A percentile compares a stretch with the other conserved stretches of the same genome.
These are phyloP conservation scores for Cyprinus carpio DNA, from an alignment of 2,113 vertebrate genomes.

Conservation along the genomic window DNA sequence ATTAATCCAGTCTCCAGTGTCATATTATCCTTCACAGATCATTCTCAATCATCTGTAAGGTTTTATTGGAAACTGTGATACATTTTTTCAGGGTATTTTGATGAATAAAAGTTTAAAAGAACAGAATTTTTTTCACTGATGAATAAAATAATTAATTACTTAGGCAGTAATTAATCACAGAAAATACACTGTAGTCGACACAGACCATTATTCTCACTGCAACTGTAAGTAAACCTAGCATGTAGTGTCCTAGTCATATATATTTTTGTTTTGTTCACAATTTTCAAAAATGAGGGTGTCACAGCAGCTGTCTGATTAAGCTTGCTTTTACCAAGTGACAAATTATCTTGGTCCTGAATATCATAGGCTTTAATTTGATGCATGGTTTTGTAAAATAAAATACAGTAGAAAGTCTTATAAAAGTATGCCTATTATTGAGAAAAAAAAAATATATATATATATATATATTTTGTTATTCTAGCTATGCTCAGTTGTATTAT, in stretches of 20 bases:
- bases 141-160: neutral
- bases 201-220: neutral
- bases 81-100: neutral
- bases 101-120: neutral
- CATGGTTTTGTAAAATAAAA: neutral
- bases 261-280: neutral
- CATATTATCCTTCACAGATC: neutral
- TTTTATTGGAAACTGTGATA: neutral
- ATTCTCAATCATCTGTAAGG: neutral
- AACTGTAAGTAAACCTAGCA: neutral
- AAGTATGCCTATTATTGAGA: no score
- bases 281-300: no score
- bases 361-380: neutral
- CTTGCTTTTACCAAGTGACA: neutral
- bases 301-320: neutral
- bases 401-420: neutral
- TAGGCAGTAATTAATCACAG: neutral
- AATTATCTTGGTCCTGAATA: neutral
- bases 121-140: no score
- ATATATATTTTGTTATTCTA: neutral
- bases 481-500: neutral
- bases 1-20: neutral
- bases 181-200: neutral
- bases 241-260: neutral
- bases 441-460: no score